Evolutionary conservation across 2,797 vertebrate genomes (phyloP), one percentile per base, ranked within the genome.

Genomic region (Linurgus olivaceus): DNA sequence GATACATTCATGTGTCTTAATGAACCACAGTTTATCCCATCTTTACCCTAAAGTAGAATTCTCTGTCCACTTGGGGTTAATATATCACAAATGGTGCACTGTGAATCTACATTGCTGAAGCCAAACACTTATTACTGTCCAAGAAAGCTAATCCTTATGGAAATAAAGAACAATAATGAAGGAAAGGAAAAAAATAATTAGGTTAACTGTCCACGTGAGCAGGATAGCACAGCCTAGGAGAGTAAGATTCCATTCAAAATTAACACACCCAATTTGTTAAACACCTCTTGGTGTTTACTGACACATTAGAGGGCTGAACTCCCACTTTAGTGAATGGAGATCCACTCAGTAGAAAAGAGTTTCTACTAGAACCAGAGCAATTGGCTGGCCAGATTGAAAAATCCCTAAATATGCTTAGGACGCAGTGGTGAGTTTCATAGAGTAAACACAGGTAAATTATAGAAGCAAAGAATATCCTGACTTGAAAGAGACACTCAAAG

Each of bases 171-270:
- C 6, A 77, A 38, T 35, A 75, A 82, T 15, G 9, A 82, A 67
- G 23, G 17, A 85, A 63, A 47, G 7, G 3, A 44, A 82, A 84
- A 84, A 89, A 37, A 23, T 6, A 25, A 38, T 42, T 21, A 66
- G 3, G 10, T 25, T 84, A 86, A 50, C 6, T 76, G 4, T 45
- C 51, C 58, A 13, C 0, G 0, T 67, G 7, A 67, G n/a, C 35
- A 67, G 48, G 13, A 55, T 44, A 59, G 25, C 38, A 78, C 16
- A 73, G 17, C 15, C 20, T 50, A 61, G 29, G 6, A 90, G 10
- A 37, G n/a, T 29, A 62, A 80, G n/a, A 38, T 26, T 73, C 61
- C 25, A 42, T 59, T 84, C 13, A 66, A 76, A 68, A 54, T 54
- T 37, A 62, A 65, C 44, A 26, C 16, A 61, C 66, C 29, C 31